These are phyloP conservation scores for Hypercompe scribonia DNA, from an alignment of 2,888 invertebrate genomes.

Conservation along the genomic window DNA sequence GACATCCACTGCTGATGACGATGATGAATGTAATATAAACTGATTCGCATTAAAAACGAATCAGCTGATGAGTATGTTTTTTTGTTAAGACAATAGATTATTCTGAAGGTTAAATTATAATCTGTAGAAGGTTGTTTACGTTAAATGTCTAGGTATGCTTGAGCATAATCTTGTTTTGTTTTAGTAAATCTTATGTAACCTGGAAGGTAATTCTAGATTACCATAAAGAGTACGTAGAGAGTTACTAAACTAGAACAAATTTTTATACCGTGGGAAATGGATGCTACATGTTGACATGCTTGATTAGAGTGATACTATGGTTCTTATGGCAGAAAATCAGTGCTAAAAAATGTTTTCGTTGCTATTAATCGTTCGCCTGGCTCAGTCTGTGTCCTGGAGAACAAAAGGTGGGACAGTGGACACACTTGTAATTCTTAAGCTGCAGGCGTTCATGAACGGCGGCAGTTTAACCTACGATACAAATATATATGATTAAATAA, in stretches of 20 bases:
- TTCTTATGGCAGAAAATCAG: too few species aligned
- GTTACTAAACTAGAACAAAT: not conserved
- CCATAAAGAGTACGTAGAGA: not conserved
- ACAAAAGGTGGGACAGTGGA: too few species aligned
- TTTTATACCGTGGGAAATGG: not conserved
- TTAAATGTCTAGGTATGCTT: not conserved
- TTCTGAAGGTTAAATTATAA: conserved; percentile 8
- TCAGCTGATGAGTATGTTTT: conserved; percentile 5
- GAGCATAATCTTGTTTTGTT: not conserved
- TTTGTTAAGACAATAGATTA: not conserved
- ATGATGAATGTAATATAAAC: not conserved
- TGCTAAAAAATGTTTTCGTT: too few species aligned
- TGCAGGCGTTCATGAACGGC: too few species aligned
- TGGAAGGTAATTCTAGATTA: not conserved
- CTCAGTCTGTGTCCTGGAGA: too few species aligned
- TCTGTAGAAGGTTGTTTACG: conserved; percentile 2
- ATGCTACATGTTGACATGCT: too few species aligned
- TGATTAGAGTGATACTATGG: too few species aligned
- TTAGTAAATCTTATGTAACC: not conserved
- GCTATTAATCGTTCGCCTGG: too few species aligned
- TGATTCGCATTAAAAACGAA: conserved; percentile 15
- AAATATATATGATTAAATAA: too few species aligned
- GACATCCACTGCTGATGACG: too few species aligned
- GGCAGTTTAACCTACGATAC: too few species aligned
- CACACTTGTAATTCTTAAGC: too few species aligned